phyloP scores from a whole-genome alignment of 2,113 vertebrate species.

The Clinocottus analis region DNA sequence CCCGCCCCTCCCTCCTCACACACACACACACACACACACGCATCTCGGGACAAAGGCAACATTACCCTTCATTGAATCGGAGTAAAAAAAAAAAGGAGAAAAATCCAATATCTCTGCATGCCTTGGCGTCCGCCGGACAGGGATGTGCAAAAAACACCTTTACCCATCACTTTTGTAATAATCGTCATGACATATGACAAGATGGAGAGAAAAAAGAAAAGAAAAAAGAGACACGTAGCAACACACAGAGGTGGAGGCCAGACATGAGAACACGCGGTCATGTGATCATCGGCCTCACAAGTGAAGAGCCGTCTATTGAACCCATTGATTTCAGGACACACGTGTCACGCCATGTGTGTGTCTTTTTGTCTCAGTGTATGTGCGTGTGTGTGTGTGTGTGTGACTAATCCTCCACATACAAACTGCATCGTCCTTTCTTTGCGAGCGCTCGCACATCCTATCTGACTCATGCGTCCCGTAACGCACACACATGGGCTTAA shows the following conservation, averaged over 20 bases:
- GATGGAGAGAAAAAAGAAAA: background rate
- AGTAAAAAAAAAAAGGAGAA: conserved; percentile 6
- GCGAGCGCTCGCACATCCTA: conserved; percentile 18
- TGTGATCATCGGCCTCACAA: conserved; percentile 52
- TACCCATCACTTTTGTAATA: conserved; percentile 69
- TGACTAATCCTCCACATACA: conserved; percentile 13
- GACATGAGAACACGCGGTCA: conserved; percentile 19
- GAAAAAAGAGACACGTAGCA: background rate
- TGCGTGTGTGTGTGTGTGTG: conserved; percentile 4
- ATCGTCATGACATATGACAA: conserved; percentile 51
- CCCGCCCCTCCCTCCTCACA: too few relatives aligned
- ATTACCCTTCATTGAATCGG: conserved; percentile 61
- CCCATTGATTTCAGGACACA: conserved; percentile 53
- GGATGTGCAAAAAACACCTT: conserved; percentile 54
- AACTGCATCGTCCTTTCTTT: background rate
- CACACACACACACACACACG: conserved; percentile 13
- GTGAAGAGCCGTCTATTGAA: conserved; percentile 55
- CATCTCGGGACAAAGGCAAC: conserved; percentile 58
- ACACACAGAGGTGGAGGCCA: conserved; percentile 18
- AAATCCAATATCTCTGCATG: conserved; percentile 56
- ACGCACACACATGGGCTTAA: background rate
- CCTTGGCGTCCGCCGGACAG: conserved; percentile 54
- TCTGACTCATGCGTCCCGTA: background rate
- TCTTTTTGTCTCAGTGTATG: conserved; percentile 19
- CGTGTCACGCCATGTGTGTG: background rate